These are phyloP conservation scores for Sebastes hopkinsi DNA, from an alignment of 2,797 vertebrate species.

Conservation along the genomic window DNA sequence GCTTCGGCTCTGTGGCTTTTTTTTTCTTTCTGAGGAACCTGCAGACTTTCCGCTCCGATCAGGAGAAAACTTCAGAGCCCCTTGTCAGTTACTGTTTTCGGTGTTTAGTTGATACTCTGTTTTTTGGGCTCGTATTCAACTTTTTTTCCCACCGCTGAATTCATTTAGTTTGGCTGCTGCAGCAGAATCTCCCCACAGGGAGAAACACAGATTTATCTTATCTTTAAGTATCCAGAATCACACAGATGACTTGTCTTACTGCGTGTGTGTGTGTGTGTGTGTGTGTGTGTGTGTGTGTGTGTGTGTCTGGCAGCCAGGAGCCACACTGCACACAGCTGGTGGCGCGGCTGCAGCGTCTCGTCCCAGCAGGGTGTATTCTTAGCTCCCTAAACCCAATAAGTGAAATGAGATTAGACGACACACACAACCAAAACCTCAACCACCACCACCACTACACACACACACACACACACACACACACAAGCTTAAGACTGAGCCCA, in stretches of 20 bases:
- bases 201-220: conserved; percentile 39
- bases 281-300: not conserved
- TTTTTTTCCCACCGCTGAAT: conserved; percentile 5
- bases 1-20: conserved; percentile 10
- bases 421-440: conserved; percentile 31
- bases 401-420: conserved; percentile 69
- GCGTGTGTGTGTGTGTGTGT: not conserved
- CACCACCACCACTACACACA: not conserved
- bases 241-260: conserved; percentile 30
- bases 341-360: conserved; percentile 37
- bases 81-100: conserved; percentile 30
- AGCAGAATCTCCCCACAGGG: not conserved
- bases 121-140: conserved; percentile 13
- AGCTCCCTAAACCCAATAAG: conserved; percentile 67
- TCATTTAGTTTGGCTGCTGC: conserved; percentile 31
- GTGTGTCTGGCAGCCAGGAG: conserved; percentile 28
- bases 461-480: not conserved
- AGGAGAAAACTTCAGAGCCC: conserved; percentile 24
- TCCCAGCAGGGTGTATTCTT: conserved; percentile 66
- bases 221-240: conserved; percentile 39
- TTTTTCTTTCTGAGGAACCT: conserved; percentile 20
- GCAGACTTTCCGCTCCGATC: conserved; percentile 37
- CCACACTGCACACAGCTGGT: conserved; percentile 63
- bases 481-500: not conserved
- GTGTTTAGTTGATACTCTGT: conserved; percentile 24